These are phyloP conservation scores for Ochotona princeps DNA, from an alignment of 2,113 vertebrate species.

Conservation along the genomic window DNA sequence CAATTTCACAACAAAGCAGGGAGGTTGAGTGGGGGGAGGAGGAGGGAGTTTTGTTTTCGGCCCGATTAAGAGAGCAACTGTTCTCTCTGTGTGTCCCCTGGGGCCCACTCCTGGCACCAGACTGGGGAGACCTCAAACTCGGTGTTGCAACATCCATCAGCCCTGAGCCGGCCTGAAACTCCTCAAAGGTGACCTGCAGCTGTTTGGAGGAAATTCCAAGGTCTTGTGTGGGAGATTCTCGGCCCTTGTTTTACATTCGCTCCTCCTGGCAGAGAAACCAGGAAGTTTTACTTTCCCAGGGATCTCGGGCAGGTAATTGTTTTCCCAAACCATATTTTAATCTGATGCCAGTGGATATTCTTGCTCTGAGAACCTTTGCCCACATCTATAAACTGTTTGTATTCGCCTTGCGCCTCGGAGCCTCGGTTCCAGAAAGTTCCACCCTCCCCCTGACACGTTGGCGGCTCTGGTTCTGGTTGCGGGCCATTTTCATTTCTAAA, in stretches of 20 bases:
- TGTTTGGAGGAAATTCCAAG: constrained; percentile 67
- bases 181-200: constrained; percentile 76
- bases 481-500: constrained; percentile 54
- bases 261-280: constrained; percentile 69
- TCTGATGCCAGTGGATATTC: constrained; percentile 36
- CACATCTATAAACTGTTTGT: background rate
- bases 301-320: constrained; percentile 82
- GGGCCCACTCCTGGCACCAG: constrained; percentile 72
- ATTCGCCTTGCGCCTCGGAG: background rate
- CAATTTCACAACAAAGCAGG: constrained; percentile 77
- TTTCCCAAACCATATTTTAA: constrained; percentile 72
- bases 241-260: constrained; percentile 61
- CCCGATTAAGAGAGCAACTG: constrained; percentile 78
- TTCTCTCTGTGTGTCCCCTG: constrained; percentile 71
- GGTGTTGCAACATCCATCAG: constrained; percentile 70
- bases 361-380: constrained; percentile 29
- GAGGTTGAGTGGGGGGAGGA: background rate
- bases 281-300: constrained; percentile 82
- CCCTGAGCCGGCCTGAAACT: constrained; percentile 51
- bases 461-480: constrained; percentile 54
- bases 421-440: background rate
- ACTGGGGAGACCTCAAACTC: constrained; percentile 68
- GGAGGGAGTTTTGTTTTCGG: constrained; percentile 74
- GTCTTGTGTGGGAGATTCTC: constrained; percentile 70
- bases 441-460: background rate